A percentile compares a stretch with the other conserved stretches of the same genome.
Conservation (phyloP, 1,140 invertebrate genomes). For the Protaetia brevitarsis region DNA sequence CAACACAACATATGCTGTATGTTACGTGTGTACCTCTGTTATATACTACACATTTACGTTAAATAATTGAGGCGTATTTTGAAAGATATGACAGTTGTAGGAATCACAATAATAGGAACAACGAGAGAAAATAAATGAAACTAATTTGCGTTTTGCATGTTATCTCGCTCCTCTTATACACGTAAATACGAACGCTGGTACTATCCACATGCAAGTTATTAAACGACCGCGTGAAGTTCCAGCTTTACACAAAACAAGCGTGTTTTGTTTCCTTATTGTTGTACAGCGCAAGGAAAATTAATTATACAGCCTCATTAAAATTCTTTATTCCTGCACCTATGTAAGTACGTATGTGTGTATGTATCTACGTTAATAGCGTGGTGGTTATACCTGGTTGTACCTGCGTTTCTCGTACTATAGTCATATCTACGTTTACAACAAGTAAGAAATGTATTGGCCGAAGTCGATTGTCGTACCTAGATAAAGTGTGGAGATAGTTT, state of each 20-base stretch:
- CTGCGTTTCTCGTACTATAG: background rate
- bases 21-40: background rate
- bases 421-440: background rate
- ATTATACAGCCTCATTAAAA: conserved; percentile 15
- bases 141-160: conserved; percentile 12
- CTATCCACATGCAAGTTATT: background rate
- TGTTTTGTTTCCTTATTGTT: conserved; percentile 12
- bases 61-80: background rate
- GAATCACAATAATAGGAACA: conserved; percentile 4
- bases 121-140: conserved; percentile 3
- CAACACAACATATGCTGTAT: no score
- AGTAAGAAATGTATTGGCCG: background rate
- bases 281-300: background rate
- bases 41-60: background rate
- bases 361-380: background rate
- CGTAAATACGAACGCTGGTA: background rate
- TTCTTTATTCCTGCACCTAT: conserved; percentile 9
- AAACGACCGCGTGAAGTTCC: conserved; percentile 3
- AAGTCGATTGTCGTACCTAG: background rate
- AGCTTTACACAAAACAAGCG: background rate
- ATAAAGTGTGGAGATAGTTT: background rate
- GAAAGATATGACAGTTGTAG: background rate
- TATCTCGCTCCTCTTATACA: background rate
- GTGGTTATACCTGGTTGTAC: background rate
- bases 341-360: background rate